These are phyloP conservation scores for Lysandra coridon DNA, from an alignment of 2,888 invertebrate genomes.

Conservation along the genomic window DNA sequence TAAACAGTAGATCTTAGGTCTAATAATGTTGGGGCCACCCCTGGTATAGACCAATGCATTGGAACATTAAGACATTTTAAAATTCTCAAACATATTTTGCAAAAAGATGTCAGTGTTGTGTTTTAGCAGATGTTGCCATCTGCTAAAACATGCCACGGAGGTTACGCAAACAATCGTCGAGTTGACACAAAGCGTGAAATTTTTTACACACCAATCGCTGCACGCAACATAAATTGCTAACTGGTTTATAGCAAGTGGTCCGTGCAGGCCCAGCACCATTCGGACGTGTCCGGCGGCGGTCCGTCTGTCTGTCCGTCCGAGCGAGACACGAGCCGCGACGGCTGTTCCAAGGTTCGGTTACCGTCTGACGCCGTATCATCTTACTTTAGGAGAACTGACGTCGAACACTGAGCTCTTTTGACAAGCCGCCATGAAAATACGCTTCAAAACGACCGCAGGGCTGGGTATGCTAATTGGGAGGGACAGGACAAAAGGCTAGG, in stretches of 20 bases:
- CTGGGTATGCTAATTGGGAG: background rate
- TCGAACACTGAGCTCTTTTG: slow-evolving; percentile 13
- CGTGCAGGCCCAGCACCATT: background rate
- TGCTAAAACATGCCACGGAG: background rate
- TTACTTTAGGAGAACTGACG: slow-evolving; percentile 37
- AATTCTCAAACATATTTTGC: no score
- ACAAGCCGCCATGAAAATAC: slow-evolving; percentile 21
- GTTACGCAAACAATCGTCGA: background rate
- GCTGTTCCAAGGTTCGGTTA: slow-evolving; percentile 57
- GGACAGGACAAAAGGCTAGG: slow-evolving; percentile 4
- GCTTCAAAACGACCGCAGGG: slow-evolving; percentile 8
- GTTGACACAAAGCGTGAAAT: slow-evolving; percentile 37
- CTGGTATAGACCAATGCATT: no score
- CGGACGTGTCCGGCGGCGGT: slow-evolving; percentile 48
- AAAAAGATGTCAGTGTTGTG: no score
- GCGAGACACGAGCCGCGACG: slow-evolving; percentile 58
- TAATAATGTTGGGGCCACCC: no score
- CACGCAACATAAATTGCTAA: slow-evolving; percentile 40
- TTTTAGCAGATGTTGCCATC: background rate
- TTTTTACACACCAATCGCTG: slow-evolving; percentile 39
- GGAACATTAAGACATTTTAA: no score
- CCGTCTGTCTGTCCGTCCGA: slow-evolving; percentile 62
- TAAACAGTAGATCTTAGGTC: no score
- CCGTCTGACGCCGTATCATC: slow-evolving; percentile 59
- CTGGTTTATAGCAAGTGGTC: slow-evolving; percentile 34